Base-by-base conservation (phyloP, 2,888 invertebrate genomes). In the Temnothorax rugatulus region DNA sequence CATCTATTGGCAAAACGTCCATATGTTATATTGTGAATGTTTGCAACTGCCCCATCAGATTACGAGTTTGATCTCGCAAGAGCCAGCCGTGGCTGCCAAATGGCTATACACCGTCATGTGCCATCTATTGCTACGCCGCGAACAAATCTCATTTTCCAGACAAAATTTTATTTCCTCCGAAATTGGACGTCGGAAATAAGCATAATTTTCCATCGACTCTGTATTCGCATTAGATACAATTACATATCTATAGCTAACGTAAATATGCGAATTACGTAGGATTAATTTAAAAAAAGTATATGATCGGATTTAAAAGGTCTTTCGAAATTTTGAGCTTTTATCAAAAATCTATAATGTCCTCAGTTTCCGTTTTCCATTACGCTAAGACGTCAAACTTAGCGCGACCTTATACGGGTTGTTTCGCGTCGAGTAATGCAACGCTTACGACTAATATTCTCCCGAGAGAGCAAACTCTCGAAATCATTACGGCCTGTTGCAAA, bases 11-110 rank as follows among this genome's bases (percentile, higher is more conserved):
- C 75, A 73, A 76, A 87, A 84, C 73, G 81, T 86, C 87, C 83
- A 63, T 81, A 79, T 73, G 66, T 84, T 86, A 69, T 50, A 84
- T 66, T 52, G 75, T 41, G 38, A 75, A 61, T 59, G 84, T 81
- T 87, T 82, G 84, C 83, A 77, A 89, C 89, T 87, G 87, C 83
- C 82, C 83, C 84, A 86, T 87, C 89, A 88, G 87, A 90, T 90
- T 90, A 89, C 84, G 76, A 69, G 79, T 86, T 90, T 89, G 90
- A 90, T 90, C 85, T 90, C 84, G 84, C 89, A 89, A 73, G 83
- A 90, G 89, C 71, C 88, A 86, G 74, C 71, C 84, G 54, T 57
- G 85, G 85, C 76, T 90, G 86, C 88, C 90, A 90, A 90, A 90
- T 87, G 86, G 88, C 85, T 54, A 77, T 82, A 82, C 83, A 79